Evolutionary conservation across 2,888 invertebrate species (phyloP), one percentile per base, ranked within the genome.

Genomic region (Microplitis manilae): DNA sequence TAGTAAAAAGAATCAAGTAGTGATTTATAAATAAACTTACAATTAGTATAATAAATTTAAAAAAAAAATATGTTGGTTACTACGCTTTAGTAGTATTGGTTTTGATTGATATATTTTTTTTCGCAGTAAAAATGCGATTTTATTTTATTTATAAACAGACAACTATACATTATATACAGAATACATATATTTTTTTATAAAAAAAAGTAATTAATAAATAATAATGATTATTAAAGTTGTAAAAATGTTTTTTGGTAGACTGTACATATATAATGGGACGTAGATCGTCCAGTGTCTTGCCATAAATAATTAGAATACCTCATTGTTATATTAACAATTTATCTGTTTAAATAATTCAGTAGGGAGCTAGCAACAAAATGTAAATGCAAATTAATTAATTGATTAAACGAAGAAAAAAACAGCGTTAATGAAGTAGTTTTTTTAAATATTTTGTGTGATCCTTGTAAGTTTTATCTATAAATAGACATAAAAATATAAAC

Each of bases 151-250:
- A 40, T 41, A 50, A 68, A 62, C 72, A 68, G 71, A 77, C 73
- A 77, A 77, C 68, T 77, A 70, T 77, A 70, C 69, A 69, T 65
- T 77, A 68, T 77, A 77, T 77, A 77, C 62, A 77, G 38, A 73
- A 62, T 40, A 72, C 67, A 68, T 67, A 77, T 77, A 73, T 77
- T 77, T 77, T 76, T 73, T 77, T 65, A 70, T 64, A 38, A 71
- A 76, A 75, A 30, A 41, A 50, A 50, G 13, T 9, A 50, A 50
- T 6, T 50, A 50, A 50, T 50, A 50, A 50, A 50, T 50, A 50
- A 50, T 50, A 50, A 50, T 9, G 13, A 50, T 20, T 39, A 64
- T 62, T 13, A 38, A 50, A 41, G 62, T 41, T 75, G 39, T 77
- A 72, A 38, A 77, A 30, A 15, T 30, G 4, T 20, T 50, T 72